A percentile compares a stretch with the other conserved stretches of the same genome.
These are phyloP conservation scores for Arctia plantaginis DNA, from an alignment of 2,888 invertebrate species.

Conservation along the genomic window DNA sequence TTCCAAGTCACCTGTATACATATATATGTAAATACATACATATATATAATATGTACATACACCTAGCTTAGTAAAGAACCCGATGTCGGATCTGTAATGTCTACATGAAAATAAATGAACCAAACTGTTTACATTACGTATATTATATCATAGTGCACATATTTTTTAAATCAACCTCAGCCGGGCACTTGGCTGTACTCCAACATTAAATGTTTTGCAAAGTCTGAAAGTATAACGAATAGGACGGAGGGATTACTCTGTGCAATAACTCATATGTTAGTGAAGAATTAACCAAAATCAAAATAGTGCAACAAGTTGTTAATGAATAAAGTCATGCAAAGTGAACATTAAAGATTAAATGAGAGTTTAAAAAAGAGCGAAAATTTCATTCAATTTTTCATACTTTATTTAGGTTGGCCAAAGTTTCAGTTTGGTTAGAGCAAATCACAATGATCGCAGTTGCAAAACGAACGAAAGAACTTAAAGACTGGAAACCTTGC, in stretches of 20 bases:
- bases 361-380: not conserved
- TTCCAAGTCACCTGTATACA: not conserved
- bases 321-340: not conserved
- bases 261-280: slow-evolving; percentile 31
- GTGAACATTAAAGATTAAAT: not conserved
- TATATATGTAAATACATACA: not conserved
- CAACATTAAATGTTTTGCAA: slow-evolving; percentile 54
- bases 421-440: not conserved
- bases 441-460: not conserved
- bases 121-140: slow-evolving; percentile 39
- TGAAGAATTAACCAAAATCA: slow-evolving; percentile 31
- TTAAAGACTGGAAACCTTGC: not conserved
- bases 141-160: slow-evolving; percentile 38
- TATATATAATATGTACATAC: not conserved
- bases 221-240: slow-evolving; percentile 47
- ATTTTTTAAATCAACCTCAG: slow-evolving; percentile 48
- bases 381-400: not conserved
- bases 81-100: slow-evolving; percentile 33
- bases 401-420: not conserved
- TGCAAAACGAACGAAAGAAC: not conserved
- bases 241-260: slow-evolving; percentile 35
- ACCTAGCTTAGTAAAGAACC: not conserved
- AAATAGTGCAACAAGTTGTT: slow-evolving; percentile 27
- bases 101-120: slow-evolving; percentile 44
- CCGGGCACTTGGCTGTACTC: slow-evolving; percentile 47